A percentile compares a stretch with the other conserved stretches of the same genome.
Conservation (phyloP, 2,888 invertebrate species). For the Nephrotoma flavescens region DNA sequence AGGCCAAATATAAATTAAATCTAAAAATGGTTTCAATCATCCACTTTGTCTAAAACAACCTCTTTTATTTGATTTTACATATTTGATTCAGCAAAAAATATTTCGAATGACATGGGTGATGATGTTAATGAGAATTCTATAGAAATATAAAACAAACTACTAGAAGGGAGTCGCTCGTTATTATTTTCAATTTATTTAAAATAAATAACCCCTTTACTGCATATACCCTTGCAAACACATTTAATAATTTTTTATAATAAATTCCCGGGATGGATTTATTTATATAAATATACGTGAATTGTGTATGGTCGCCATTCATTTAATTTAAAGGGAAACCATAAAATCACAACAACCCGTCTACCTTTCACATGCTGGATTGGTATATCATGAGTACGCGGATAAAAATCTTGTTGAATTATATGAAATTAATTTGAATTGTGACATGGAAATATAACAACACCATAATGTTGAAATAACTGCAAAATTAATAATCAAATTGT, state of each 20-base stretch:
- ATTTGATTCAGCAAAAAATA: background rate
- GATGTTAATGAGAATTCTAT: background rate
- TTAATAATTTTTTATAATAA: background rate
- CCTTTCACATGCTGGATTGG: background rate
- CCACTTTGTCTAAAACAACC: background rate
- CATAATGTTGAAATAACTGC: background rate
- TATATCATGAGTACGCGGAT: background rate
- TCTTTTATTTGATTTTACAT: background rate
- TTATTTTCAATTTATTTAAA: background rate
- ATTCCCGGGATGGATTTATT: background rate
- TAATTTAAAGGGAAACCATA: background rate
- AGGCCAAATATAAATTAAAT: too few relatives aligned
- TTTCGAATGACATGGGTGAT: background rate
- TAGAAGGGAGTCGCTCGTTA: background rate
- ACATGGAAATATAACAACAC: background rate
- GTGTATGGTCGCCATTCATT: background rate
- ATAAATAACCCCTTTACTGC: background rate
- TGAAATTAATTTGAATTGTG: background rate
- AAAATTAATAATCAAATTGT: too few relatives aligned
- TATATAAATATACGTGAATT: background rate
- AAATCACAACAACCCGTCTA: background rate
- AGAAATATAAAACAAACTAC: background rate
- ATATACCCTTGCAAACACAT: background rate
- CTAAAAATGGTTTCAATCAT: background rate
- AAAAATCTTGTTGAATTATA: background rate